These are phyloP conservation scores for Odontomachus brunneus DNA, from an alignment of 1,140 invertebrate species.

Conservation along the genomic window DNA sequence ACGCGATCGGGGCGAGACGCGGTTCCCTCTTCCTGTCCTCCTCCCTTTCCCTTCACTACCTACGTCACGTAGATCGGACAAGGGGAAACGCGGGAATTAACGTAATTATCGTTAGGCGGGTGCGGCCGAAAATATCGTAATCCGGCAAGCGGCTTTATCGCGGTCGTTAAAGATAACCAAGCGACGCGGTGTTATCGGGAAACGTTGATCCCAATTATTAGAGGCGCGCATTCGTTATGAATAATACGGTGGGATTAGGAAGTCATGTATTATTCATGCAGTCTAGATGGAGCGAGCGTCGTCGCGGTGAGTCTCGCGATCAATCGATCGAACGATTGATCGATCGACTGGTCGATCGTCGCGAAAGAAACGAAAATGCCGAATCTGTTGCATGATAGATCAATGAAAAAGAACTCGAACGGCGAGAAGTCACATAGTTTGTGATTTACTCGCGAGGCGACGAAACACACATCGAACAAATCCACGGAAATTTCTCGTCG, in stretches of 20 bases:
- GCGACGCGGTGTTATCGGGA: constrained; percentile 60
- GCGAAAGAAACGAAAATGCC: not conserved
- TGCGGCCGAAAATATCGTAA: constrained; percentile 52
- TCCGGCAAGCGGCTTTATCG: not conserved
- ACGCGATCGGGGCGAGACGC: too few species aligned
- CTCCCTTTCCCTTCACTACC: too few species aligned
- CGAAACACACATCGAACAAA: not conserved
- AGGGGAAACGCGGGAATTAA: constrained; percentile 65
- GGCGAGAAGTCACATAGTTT: not conserved
- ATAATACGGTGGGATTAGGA: constrained; percentile 61
- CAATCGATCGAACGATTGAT: not conserved
- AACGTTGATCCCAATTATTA: constrained; percentile 63
- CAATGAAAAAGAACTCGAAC: too few species aligned
- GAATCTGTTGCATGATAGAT: too few species aligned
- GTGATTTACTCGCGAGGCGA: not conserved
- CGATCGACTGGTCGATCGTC: too few species aligned
- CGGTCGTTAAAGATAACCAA: constrained; percentile 65
- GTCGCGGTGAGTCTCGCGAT: constrained; percentile 1
- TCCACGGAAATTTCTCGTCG: not conserved
- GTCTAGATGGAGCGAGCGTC: not conserved
- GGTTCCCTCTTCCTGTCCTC: too few species aligned
- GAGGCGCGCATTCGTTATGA: constrained; percentile 39
- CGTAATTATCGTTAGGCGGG: constrained; percentile 68
- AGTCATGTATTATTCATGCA: constrained; percentile 41
- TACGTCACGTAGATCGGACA: constrained; percentile 56